phyloP scores from a whole-genome alignment of 2,113 vertebrate species.

The Hemiscyllium ocellatum region DNA sequence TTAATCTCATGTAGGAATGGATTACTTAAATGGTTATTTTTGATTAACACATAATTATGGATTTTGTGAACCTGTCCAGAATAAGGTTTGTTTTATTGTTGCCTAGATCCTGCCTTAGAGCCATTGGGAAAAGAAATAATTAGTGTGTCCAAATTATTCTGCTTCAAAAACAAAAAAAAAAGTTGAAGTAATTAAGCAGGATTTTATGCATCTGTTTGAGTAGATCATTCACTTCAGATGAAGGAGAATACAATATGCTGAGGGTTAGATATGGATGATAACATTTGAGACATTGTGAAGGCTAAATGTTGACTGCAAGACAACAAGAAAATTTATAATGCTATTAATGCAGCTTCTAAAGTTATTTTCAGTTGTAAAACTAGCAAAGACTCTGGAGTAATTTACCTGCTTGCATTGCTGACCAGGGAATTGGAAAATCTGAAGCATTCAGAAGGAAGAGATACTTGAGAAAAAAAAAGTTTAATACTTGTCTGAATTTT shows the following conservation, averaged over 20 bases:
- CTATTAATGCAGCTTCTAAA: neutral
- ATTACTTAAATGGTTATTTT: neutral
- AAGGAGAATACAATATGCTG: neutral
- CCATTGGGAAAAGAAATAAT: neutral
- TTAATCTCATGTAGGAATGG: neutral
- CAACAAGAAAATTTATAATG: neutral
- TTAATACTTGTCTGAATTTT: neutral
- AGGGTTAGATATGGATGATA: no score
- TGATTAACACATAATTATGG: neutral
- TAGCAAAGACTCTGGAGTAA: neutral
- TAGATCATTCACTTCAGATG: neutral
- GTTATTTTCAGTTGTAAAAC: neutral
- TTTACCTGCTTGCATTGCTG: neutral
- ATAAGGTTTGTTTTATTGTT: neutral
- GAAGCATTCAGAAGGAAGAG: neutral
- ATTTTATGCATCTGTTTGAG: conserved; percentile 1
- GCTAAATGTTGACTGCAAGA: neutral
- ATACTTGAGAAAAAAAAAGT: neutral
- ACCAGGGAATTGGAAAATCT: neutral
- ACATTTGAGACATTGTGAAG: neutral
- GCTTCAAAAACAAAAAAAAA: neutral
- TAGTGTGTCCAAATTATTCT: neutral
- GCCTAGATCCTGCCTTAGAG: neutral
- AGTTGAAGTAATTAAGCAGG: neutral
- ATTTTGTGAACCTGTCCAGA: neutral